Percentiles rank a stretch among this genome's conserved stretches.
Evolutionary conservation across 1,140 invertebrate genomes (phyloP).

Genomic region (Aphaenogaster rudis): DNA sequence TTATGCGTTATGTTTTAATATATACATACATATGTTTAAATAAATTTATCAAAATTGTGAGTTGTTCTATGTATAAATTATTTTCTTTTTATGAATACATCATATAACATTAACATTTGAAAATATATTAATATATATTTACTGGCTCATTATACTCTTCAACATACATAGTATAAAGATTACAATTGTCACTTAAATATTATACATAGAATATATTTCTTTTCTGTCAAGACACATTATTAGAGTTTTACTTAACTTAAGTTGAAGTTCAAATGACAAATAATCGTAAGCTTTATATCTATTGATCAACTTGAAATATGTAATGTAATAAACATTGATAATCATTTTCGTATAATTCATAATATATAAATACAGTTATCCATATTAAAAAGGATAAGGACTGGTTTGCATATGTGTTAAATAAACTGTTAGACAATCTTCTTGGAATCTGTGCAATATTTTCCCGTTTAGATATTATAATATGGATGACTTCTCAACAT

Average conservation of each 20-base stretch:
- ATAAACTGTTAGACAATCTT: constrained; percentile 16
- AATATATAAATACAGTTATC: constrained; percentile 17
- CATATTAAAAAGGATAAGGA: constrained; percentile 33
- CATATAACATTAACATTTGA: constrained; percentile 62
- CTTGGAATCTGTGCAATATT: background rate
- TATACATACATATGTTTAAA: background rate
- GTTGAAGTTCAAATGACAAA: constrained; percentile 37
- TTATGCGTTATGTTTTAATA: background rate
- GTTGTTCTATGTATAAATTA: constrained; percentile 41
- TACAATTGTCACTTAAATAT: constrained; percentile 64
- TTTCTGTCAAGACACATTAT: constrained; percentile 51
- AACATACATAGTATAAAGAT: constrained; percentile 73
- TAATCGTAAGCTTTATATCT: constrained; percentile 20
- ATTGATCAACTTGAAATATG: constrained; percentile 23
- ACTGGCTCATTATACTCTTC: constrained; percentile 67
- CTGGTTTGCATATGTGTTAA: background rate
- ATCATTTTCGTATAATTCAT: constrained; percentile 14
- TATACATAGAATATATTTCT: constrained; percentile 55
- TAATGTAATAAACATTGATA: constrained; percentile 32
- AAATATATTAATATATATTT: constrained; percentile 77
- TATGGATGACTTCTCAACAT: background rate
- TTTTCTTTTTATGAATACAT: constrained; percentile 34
- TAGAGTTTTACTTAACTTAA: constrained; percentile 5
- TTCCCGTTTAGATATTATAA: constrained; percentile 9
- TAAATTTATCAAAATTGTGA: background rate